Base-by-base conservation (phyloP, 1,140 invertebrate species). In the Chionoecetes opilio region DNA sequence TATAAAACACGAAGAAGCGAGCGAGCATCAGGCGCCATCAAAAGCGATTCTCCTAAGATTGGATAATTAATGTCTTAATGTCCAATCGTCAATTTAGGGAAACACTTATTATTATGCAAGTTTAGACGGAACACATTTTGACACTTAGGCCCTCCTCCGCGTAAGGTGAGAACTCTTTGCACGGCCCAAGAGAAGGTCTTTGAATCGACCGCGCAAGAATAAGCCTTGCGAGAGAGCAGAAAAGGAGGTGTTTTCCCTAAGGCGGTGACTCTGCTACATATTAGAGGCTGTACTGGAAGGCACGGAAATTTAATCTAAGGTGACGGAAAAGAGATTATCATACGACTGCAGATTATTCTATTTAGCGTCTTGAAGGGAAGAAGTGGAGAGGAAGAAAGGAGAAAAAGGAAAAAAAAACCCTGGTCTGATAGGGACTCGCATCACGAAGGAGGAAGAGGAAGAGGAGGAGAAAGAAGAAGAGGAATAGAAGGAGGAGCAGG, bases 41-140 rank as follows among this genome's bases (percentile, higher is more conserved):
- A 95, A 95, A 95, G 95, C 89, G 92, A 95, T 93, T 93, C 95
- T 93, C 92, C 92, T 95, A 93, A 95, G 93, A 95, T 93, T 95
- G 95, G 95, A 95, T 93, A 95, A 95, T 95, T 95, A 95, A 95
- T 95, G 95, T 95, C 95, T 95, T 95, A 93, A 95, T 95, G 95
- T 93, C 92, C 95, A 95, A 95, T 95, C 95, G 95, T 95, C 95
- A 95, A 95, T 95, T 95, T 95, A 95, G 92, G 95, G 91, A 95
- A 95, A 95, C 95, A 93, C 92, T 93, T 93, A 89, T 93, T 95
- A 95, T 93, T 95, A 95, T 95, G 95, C 95, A 93, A 34, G 75
- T 37, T 37, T 41, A 29, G 32, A 63, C 31, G 41, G 46, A 82
- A 21, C 86, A 31, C 31, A 95, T 82, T 34, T 90, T 93, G 87